These are phyloP conservation scores for Cylindroiulus punctatus DNA, from an alignment of 2,888 invertebrate species.

Conservation along the genomic window DNA sequence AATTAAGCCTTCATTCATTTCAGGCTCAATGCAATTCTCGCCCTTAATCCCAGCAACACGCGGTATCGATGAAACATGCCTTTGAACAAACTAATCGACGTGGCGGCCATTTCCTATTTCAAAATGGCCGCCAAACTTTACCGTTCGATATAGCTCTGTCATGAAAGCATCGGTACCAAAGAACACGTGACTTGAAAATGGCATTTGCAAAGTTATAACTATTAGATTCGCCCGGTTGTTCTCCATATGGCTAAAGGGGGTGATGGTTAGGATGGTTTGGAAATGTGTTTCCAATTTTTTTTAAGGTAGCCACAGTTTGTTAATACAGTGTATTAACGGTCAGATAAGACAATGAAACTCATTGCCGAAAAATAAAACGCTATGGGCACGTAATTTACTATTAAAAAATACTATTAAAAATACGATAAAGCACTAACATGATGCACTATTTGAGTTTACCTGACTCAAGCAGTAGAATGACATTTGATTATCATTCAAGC, in stretches of 20 bases:
- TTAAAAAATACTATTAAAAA: too few species aligned
- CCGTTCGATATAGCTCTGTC: slow-evolving; percentile 37
- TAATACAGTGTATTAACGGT: too few species aligned
- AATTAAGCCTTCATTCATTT: not conserved
- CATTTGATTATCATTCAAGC: too few species aligned
- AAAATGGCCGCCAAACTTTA: slow-evolving; percentile 5
- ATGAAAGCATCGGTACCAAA: not conserved
- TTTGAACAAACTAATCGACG: not conserved
- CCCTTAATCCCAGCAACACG: not conserved
- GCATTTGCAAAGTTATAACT: not conserved
- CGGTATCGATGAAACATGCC: not conserved
- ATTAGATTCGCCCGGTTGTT: not conserved
- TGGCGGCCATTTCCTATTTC: slow-evolving; percentile 12
- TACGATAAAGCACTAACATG: too few species aligned
- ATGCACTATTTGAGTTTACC: too few species aligned
- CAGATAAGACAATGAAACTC: too few species aligned
- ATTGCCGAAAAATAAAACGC: too few species aligned
- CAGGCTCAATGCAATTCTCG: slow-evolving; percentile 17
- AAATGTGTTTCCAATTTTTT: too few species aligned
- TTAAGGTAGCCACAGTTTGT: too few species aligned
- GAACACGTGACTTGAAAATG: slow-evolving; percentile 20
- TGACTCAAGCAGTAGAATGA: too few species aligned
- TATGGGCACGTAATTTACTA: too few species aligned
- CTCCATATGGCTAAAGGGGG: not conserved
- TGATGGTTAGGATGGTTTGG: too few species aligned